Evolutionary conservation across 1,140 invertebrate species (phyloP), one percentile per base, ranked within the genome.

Genomic region (Notospermus geniculatus): DNA sequence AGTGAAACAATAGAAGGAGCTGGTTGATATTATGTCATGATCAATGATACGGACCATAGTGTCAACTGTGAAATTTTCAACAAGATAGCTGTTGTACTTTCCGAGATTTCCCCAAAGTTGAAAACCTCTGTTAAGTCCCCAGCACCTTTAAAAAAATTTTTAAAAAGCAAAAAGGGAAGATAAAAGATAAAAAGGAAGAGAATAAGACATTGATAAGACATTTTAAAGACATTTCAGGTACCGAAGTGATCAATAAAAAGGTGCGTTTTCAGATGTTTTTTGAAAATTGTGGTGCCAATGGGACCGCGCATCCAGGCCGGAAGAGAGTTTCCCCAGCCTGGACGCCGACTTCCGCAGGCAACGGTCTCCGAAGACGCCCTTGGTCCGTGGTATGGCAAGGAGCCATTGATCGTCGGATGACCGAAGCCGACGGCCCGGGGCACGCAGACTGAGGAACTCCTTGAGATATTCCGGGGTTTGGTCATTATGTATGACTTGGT

Each of bases 301-400:
- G 50, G 32, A 36, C 15, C 32, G 4, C 32, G 32, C 32, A 36
- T 36, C 32, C 32, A 36, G 32, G 32, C 32, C 32, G 22, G 50
- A 52, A 52, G 50, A 7, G 50, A 52, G 27, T 52, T n/a, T 52
- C 50, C 50, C 4, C 50, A 52, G 50, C 50, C 27, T 25, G 27
- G 50, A 17, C 17, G 22, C 27, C 27, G 11, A 52, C 5, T 36
- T 36, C 32, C 32, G 5, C 32, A 36, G 27, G 50, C 22, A 52
- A 52, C 22, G 50, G 50, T 28, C 50, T 52, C 50, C 27, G 17
- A 25, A 23, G 50, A 23, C 17, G 27, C 22, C 50, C 27, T 17
- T 23, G 4, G 50, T 28, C 27, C 22, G 50, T 28, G 22, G 22
- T 52, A 23, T 25, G 22, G 22, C 4, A 52, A 23, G 27, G 50